Conservation (phyloP, 2,113 vertebrate genomes). For the Okapia johnstoni region DNA sequence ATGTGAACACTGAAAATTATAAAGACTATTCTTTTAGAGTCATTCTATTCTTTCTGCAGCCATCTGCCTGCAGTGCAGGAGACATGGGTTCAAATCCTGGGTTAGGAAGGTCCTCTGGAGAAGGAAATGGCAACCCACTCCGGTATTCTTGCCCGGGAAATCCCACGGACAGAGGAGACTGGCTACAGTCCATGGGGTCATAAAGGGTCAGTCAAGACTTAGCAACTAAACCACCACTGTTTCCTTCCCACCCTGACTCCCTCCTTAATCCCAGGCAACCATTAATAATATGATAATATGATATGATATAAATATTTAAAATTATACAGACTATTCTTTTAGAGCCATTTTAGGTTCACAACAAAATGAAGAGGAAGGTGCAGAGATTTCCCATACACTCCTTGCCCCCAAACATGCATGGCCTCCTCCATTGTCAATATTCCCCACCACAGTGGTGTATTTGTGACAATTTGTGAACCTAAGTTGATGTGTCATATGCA, state of each 20-base stretch:
- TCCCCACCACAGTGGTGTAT: neutral
- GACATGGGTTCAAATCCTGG: neutral
- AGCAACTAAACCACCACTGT: neutral
- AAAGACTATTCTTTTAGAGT: neutral
- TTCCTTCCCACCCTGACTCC: neutral
- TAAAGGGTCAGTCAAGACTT: neutral
- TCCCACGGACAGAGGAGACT: neutral
- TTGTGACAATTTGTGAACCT: neutral
- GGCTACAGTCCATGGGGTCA: neutral
- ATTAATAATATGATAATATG: neutral
- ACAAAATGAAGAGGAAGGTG: neutral
- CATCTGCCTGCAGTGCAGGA: neutral
- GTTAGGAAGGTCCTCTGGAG: neutral
- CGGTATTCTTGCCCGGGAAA: neutral
- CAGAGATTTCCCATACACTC: neutral
- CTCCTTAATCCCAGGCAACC: neutral
- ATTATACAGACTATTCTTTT: neutral
- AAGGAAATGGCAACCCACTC: neutral
- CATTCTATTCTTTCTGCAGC: neutral
- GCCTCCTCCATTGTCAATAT: neutral
- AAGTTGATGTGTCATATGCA: neutral
- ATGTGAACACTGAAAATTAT: neutral
- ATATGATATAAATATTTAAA: neutral
- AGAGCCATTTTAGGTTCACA: neutral
- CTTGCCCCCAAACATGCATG: fast-evolving